A percentile compares a stretch with the other conserved stretches of the same genome.
Conservation (phyloP, 1,140 invertebrate genomes). For the Leptopilina boulardi region DNA sequence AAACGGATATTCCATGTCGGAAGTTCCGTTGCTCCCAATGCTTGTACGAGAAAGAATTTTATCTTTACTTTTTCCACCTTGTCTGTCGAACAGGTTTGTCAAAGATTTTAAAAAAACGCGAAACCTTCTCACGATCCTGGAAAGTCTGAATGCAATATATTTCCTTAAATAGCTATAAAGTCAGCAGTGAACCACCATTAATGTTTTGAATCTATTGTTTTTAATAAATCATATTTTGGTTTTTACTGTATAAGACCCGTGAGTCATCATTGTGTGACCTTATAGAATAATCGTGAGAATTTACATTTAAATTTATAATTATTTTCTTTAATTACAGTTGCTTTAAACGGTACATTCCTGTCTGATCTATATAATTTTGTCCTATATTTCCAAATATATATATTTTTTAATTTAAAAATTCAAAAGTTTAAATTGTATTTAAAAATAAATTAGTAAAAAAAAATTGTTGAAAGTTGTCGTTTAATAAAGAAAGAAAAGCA, state of each 20-base stretch:
- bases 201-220: constrained; percentile 39
- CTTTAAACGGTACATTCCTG: not conserved
- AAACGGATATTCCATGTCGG: constrained; percentile 70
- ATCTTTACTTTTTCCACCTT: constrained; percentile 50
- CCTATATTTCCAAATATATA: not conserved
- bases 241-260: constrained; percentile 5
- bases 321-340: not conserved
- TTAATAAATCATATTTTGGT: constrained; percentile 6
- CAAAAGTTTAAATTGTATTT: too few relatives aligned
- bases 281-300: not conserved
- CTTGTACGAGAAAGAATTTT: constrained; percentile 55
- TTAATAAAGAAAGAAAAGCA: too few relatives aligned
- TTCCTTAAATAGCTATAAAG: constrained; percentile 16
- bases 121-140: constrained; percentile 30
- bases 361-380: too few relatives aligned
- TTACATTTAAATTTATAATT: not conserved
- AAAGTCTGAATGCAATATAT: constrained; percentile 32
- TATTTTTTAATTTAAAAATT: too few relatives aligned
- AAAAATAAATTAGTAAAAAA: too few relatives aligned
- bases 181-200: not conserved
- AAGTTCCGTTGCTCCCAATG: constrained; percentile 67
- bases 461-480: too few relatives aligned
- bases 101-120: constrained; percentile 33
- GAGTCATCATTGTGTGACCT: not conserved
- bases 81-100: constrained; percentile 22